These are phyloP conservation scores for Tachyglossus aculeatus DNA, from an alignment of 2,797 vertebrate species.

Conservation along the genomic window DNA sequence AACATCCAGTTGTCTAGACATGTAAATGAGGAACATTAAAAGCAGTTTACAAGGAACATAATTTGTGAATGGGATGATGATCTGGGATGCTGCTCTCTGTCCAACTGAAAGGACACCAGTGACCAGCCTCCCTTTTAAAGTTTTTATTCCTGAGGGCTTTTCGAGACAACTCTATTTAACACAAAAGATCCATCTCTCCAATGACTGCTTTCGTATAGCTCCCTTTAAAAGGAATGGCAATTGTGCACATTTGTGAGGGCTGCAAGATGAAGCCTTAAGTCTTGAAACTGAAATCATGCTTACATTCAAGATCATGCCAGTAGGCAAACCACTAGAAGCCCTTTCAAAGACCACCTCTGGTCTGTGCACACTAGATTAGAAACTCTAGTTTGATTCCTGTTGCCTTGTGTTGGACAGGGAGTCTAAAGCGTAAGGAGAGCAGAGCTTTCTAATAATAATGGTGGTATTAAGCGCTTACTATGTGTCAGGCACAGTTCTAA, in stretches of 20 bases:
- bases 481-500: no score
- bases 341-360: conserved; percentile 23
- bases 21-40: not conserved
- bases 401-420: not conserved
- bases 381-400: conserved; percentile 39
- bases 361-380: conserved; percentile 22
- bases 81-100: not conserved
- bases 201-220: not conserved
- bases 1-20: not conserved
- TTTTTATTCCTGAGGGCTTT: not conserved
- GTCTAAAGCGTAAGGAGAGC: not conserved
- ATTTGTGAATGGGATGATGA: no score
- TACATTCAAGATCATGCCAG: conserved; percentile 18
- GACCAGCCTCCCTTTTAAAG: not conserved
- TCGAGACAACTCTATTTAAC: not conserved
- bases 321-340: conserved; percentile 2
- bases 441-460: no score
- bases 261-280: not conserved
- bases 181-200: not conserved
- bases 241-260: conserved; percentile 15
- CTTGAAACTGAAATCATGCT: conserved; percentile 27
- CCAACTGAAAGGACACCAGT: no score
- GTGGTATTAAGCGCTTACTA: no score
- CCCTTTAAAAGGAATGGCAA: conserved; percentile 34
- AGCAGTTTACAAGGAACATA: not conserved